These are phyloP conservation scores for Mus minutoides DNA, from an alignment of 2,797 vertebrate species.

Conservation along the genomic window DNA sequence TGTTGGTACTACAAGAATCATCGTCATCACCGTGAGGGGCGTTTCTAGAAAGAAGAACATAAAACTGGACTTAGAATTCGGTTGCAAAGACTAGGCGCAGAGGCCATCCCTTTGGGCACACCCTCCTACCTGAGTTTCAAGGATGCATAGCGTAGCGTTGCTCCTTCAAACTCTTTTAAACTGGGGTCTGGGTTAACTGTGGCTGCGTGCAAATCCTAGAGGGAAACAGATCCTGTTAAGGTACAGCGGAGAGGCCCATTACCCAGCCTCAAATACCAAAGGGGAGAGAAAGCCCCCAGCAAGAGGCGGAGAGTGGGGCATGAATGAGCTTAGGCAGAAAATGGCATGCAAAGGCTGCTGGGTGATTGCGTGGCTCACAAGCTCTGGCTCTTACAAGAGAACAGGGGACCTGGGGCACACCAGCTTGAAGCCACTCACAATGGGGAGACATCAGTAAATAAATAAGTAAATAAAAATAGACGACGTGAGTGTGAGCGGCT, in stretches of 20 bases:
- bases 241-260: not conserved
- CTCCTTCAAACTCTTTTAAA: constrained; percentile 97
- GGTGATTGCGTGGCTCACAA: constrained; percentile 78
- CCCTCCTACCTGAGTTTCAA: constrained; percentile 93
- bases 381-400: constrained; percentile 73
- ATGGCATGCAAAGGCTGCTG: constrained; percentile 86
- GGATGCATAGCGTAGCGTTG: constrained; percentile 95
- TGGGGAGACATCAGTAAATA: constrained; percentile 78
- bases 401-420: constrained; percentile 66
- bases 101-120: rapidly evolving
- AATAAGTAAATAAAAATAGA: constrained; percentile 18
- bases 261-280: constrained; percentile 70
- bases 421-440: constrained; percentile 78
- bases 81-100: not conserved
- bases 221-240: constrained; percentile 75
- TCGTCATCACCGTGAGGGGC: constrained; percentile 93
- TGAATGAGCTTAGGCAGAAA: constrained; percentile 77
- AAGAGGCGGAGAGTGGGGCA: constrained; percentile 79
- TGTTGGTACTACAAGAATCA: constrained; percentile 93
- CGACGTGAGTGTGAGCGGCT: constrained; percentile 78
- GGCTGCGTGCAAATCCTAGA: constrained; percentile 95
- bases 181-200: constrained; percentile 97
- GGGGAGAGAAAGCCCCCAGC: constrained; percentile 81
- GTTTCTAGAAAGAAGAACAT: constrained; percentile 86
- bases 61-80: constrained; percentile 31